phyloP scores from a whole-genome alignment of 2,797 vertebrate genomes.

The Sebastolobus alascanus region DNA sequence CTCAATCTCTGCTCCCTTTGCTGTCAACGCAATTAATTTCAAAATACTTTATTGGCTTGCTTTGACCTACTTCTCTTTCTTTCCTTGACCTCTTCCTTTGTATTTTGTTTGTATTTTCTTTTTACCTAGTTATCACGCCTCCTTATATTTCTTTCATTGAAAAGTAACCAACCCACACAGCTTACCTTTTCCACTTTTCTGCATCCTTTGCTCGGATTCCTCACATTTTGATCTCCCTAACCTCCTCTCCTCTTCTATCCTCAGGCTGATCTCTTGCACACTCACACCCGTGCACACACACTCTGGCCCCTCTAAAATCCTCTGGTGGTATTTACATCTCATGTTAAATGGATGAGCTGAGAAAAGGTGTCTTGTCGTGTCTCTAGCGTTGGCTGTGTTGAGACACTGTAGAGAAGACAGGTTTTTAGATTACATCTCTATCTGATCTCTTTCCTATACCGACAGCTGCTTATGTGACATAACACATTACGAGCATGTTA shows the following conservation, averaged over 20 bases:
- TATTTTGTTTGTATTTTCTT: constrained; percentile 12
- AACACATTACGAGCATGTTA: not conserved
- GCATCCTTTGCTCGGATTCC: not conserved
- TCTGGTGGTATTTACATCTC: constrained; percentile 63
- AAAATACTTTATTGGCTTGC: constrained; percentile 27
- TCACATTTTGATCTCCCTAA: constrained; percentile 43
- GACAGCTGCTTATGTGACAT: not conserved
- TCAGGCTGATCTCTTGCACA: constrained; percentile 32
- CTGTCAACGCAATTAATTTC: constrained; percentile 59
- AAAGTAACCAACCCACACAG: not conserved
- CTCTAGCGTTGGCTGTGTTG: constrained; percentile 19
- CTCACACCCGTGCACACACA: constrained; percentile 28
- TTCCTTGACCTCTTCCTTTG: constrained; percentile 23
- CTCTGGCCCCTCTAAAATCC: constrained; percentile 44
- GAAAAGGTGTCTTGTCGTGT: constrained; percentile 50
- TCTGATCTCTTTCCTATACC: constrained; percentile 10
- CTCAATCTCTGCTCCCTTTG: constrained; percentile 25
- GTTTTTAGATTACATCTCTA: constrained; percentile 41
- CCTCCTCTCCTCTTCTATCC: constrained; percentile 9
- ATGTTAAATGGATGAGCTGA: constrained; percentile 69
- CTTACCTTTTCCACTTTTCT: not conserved
- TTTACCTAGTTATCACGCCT: constrained; percentile 5
- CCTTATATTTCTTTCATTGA: not conserved
- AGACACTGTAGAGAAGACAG: constrained; percentile 13
- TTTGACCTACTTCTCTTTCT: constrained; percentile 26